Base-by-base conservation (phyloP, 2,113 vertebrate species). In the Poeciliopsis turrubarensis region DNA sequence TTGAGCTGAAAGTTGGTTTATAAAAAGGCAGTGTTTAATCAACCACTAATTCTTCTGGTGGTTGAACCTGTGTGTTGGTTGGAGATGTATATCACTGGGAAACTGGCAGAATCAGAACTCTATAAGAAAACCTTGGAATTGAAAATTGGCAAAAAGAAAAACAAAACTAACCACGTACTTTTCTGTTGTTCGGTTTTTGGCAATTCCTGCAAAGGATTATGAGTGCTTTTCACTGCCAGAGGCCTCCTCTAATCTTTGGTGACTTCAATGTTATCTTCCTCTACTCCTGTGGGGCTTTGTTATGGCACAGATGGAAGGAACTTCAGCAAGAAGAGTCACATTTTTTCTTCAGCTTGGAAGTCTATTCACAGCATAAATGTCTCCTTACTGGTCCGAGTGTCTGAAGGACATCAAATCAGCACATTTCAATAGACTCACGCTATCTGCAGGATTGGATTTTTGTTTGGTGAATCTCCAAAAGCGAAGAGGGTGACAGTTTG, bases 201-300 rank as follows among this genome's bases (percentile, higher is more conserved):
- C 26, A 63, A 44, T 37, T 70, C 54, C 51, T 29, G 31, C 29
- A 47, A 75, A 73, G 64, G 80, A 73, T 63, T 30, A 22, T 0
- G 32, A 31, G 39, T 62, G 77, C 27, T 41, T 71, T 39, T 67
- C 15, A 4, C n/a, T 47, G 70, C 54, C 70, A 41, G 1, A 44
- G 70, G 72, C 44, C 26, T 60, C 65, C 12, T 26, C 70, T 75
- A 79, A 75, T 88, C 75, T 86, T 80, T 31, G 65, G 78, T 63
- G 77, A 61, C 73, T 82, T 85, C 64, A 63, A 65, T 77, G 79
- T 77, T 83, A 83, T 89, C 84, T 85, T 47, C 64, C 72, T 62
- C 70, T 22, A 72, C 51, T 17, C 30, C 61, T 60, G 72, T 2
- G 54, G 65, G 62, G 65, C 67, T 39, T 30, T 66, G 15, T 4